These are phyloP conservation scores for Lophotis ruficrista DNA, from an alignment of 2,113 vertebrate genomes.

Conservation along the genomic window DNA sequence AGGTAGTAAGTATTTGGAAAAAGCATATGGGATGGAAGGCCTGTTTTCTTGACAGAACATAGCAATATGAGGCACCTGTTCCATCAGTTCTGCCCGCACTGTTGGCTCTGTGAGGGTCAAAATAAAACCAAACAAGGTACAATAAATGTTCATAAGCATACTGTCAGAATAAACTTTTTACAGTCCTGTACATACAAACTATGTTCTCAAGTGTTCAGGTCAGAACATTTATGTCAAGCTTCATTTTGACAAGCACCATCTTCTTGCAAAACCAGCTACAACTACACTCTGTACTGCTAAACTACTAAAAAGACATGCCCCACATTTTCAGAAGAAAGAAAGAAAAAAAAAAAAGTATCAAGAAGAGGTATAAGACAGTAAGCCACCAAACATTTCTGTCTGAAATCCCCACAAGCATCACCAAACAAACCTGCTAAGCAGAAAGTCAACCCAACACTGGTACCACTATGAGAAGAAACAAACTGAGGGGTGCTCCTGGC, in stretches of 20 bases:
- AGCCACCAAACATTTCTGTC: not conserved
- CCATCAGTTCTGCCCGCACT: slow-evolving; percentile 90
- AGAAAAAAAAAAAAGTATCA: not conserved
- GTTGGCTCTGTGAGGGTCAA: slow-evolving; percentile 80
- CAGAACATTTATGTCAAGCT: not conserved
- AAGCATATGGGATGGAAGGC: slow-evolving; percentile 86
- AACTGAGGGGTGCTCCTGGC: not conserved
- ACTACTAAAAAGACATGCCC: not conserved
- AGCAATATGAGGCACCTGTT: slow-evolving; percentile 89
- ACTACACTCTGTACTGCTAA: not conserved
- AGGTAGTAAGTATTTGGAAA: slow-evolving; percentile 89
- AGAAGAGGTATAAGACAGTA: not conserved
- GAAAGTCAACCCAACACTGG: not conserved
- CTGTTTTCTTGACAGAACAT: slow-evolving; percentile 91
- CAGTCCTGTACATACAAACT: not conserved
- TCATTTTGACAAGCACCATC: not conserved
- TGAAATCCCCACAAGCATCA: not conserved
- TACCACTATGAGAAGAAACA: not conserved
- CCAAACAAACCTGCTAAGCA: not conserved
- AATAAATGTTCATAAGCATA: not conserved
- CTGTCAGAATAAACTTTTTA: not conserved
- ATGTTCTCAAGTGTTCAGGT: not conserved
- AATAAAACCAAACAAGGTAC: not conserved
- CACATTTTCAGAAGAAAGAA: not conserved
- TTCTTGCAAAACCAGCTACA: not conserved